Base-by-base conservation (phyloP, 2,113 vertebrate genomes). In the Ophiodon elongatus region DNA sequence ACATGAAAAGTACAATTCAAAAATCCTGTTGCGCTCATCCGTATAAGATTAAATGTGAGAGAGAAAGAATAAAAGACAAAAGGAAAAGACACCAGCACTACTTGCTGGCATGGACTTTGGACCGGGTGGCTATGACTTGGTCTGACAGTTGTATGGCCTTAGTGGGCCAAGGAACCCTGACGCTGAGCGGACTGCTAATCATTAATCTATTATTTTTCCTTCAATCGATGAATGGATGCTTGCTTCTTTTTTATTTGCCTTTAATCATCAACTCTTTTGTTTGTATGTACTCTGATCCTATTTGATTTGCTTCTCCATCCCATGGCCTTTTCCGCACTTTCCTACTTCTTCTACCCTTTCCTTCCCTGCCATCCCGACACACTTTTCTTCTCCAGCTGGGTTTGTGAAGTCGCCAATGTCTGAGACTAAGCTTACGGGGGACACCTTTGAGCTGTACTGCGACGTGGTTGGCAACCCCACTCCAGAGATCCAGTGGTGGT, bases 401-500 rank as follows among this genome's bases (percentile, higher is more conserved):
- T 99, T 99, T 97, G 97, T 98, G 96, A 99, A 99, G 97, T 99
- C 98, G 93, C 98, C 98, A 92, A 97, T 99, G 97, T 99, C 98
- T 95, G 98, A 99, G 95, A 99, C 97, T 95, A 99, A 99, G 93
- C 97, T 99, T 92, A 99, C 98, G 89, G 98, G 98, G 95, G 98
- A 99, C 97, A 97, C 98, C 96, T 99, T 99, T 96, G 98, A 99
- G 97, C 97, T 99, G 96, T 99, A 99, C 98, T 99, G 98, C 96
- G 97, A 99, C 86, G 98, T 99, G 96, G 96, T 98, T 65, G 98
- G 98, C 92, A 97, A 94, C 93, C 98, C 98, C 94, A 97, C 97
- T 89, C 98, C 98, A 85, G 98, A 99, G 96, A 99, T 99, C 98
- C 98, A 99, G 96, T 99, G 98, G 98, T 99, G 98, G 98, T 99